These are phyloP conservation scores for Drosophila bunnanda DNA, from an alignment of 2,888 invertebrate genomes.

Conservation along the genomic window DNA sequence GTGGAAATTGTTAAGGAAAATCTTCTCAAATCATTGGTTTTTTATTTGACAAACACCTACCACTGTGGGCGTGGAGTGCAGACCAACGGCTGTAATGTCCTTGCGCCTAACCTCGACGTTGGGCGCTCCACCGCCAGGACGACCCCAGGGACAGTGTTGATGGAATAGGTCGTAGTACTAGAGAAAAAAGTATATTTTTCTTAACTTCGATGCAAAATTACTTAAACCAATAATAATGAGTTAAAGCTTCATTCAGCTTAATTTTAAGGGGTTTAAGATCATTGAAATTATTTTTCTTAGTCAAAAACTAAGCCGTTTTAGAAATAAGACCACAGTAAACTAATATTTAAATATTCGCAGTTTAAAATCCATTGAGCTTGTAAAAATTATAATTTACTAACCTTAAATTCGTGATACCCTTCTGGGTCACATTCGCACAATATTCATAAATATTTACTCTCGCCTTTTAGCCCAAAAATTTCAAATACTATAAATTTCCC, in stretches of 20 bases:
- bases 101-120: constrained; percentile 88
- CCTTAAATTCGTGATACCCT: background rate
- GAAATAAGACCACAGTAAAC: no score
- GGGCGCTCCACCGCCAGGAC: constrained; percentile 91
- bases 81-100: constrained; percentile 88
- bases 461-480: background rate
- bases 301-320: background rate
- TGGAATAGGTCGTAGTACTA: constrained; percentile 88
- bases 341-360: no score
- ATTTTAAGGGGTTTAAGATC: background rate
- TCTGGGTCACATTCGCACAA: background rate
- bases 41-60: constrained; percentile 73
- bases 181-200: constrained; percentile 2
- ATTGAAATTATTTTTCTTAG: background rate
- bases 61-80: constrained; percentile 87
- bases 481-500: constrained; percentile 12
- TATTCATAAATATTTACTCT: constrained; percentile 1
- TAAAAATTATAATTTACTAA: background rate
- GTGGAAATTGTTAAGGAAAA: background rate
- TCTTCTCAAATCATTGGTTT: background rate
- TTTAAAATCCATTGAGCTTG: background rate
- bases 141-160: constrained; percentile 92
- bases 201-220: no score
- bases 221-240: background rate
- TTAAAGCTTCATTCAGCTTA: background rate